Evolutionary conservation across 2,797 vertebrate genomes (phyloP).

Genomic region (Microcaecilia unicolor): DNA sequence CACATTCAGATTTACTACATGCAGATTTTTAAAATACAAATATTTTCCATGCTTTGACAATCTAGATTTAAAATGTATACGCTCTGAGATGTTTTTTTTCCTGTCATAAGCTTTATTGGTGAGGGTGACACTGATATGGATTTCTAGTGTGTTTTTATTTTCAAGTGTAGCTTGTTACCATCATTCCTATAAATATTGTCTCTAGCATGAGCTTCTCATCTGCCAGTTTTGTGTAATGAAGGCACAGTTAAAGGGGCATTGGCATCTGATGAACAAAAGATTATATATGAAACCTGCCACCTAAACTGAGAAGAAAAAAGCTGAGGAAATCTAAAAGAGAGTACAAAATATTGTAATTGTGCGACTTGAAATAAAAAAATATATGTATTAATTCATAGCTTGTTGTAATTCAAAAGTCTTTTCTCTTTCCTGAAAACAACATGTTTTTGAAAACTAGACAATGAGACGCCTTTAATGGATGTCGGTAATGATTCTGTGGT

Average conservation of each 20-base stretch:
- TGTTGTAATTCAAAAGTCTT: slow-evolving; percentile 11
- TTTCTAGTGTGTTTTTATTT: background rate
- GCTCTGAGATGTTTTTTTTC: background rate
- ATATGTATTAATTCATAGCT: slow-evolving; percentile 2
- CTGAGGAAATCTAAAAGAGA: no score
- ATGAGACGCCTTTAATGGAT: slow-evolving; percentile 20
- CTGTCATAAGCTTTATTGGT: background rate
- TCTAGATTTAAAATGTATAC: background rate
- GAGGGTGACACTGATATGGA: fast-evolving
- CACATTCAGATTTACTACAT: background rate
- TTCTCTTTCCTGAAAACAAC: slow-evolving; percentile 11
- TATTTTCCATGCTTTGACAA: background rate
- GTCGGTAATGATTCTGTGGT: slow-evolving; percentile 26
- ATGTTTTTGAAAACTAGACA: slow-evolving; percentile 17
- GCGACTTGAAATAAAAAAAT: no score
- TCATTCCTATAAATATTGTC: background rate
- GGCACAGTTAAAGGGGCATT: background rate
- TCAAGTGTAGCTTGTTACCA: background rate
- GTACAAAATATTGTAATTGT: background rate
- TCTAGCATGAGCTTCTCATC: background rate
- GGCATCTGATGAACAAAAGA: fast-evolving
- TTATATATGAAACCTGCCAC: background rate
- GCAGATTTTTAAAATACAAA: fast-evolving
- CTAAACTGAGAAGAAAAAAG: background rate
- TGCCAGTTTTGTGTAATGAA: background rate